phyloP scores from a whole-genome alignment of 2,888 invertebrate genomes.

The Chalcosyrphus nemorum region DNA sequence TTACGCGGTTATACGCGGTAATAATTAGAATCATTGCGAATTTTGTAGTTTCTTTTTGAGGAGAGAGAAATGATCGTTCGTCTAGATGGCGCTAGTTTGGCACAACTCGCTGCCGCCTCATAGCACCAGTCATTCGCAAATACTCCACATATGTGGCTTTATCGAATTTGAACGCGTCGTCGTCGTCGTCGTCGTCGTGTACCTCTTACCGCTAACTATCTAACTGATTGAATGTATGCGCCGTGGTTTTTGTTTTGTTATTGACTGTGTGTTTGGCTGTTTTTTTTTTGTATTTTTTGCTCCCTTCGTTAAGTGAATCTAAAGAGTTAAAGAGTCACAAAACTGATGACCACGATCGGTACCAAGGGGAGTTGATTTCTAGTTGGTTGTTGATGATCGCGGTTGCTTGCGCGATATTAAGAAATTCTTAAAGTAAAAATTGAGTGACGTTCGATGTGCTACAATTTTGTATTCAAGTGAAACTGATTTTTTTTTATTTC shows the following conservation, averaged over 20 bases:
- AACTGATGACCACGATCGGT: constrained; percentile 45
- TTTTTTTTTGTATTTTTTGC: constrained; percentile 1
- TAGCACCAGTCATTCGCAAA: constrained; percentile 23
- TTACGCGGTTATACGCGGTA: constrained; percentile 2
- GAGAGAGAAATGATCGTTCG: neutral
- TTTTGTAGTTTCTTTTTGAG: neutral
- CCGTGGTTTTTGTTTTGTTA: constrained; percentile 24
- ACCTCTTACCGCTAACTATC: constrained; percentile 33
- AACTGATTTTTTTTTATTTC: constrained; percentile 5
- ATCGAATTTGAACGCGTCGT: constrained; percentile 53
- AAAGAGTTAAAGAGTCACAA: constrained; percentile 54
- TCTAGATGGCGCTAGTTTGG: constrained; percentile 53
- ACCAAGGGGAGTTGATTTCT: constrained; percentile 41
- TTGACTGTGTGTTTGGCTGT: neutral
- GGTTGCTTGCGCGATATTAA: constrained; percentile 35
- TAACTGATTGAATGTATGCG: constrained; percentile 36
- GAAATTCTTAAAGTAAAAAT: constrained; percentile 21
- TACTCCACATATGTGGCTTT: constrained; percentile 41
- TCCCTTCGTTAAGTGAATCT: constrained; percentile 48
- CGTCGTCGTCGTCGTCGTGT: too few relatives aligned
- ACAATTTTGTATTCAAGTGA: neutral
- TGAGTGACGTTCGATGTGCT: neutral
- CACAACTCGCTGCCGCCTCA: constrained; percentile 3
- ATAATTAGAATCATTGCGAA: neutral
- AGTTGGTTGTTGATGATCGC: constrained; percentile 58